Conservation (phyloP, 2,113 vertebrate species). For the Alexandromys fortis region DNA sequence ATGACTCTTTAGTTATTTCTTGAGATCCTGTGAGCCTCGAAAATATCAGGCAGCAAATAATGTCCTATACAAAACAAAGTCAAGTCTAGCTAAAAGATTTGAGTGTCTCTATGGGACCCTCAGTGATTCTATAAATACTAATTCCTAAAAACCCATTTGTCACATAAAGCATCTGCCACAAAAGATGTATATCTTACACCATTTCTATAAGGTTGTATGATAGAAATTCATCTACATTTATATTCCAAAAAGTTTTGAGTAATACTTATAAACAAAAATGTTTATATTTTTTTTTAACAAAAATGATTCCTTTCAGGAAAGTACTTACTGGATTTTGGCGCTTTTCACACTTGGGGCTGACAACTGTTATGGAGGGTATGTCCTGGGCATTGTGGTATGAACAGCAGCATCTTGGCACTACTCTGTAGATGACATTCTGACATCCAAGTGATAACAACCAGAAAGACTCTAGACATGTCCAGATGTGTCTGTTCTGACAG, state of each 20-base stretch:
- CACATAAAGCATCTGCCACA: neutral
- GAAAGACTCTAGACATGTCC: neutral
- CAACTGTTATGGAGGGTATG: neutral
- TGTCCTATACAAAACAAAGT: neutral
- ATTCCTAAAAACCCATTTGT: neutral
- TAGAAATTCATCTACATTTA: neutral
- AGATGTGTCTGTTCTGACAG: neutral
- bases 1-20: neutral
- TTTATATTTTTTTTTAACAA: neutral
- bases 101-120: neutral
- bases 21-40: neutral
- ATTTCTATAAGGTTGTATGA: neutral
- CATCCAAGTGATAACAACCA: neutral
- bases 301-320: neutral
- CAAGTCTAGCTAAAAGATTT: neutral
- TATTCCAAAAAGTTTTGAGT: neutral
- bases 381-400: accelerated
- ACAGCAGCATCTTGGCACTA: neutral
- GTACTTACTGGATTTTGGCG: neutral
- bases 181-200: neutral
- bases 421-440: neutral
- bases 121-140: neutral
- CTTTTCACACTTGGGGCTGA: neutral
- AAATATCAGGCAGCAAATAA: neutral
- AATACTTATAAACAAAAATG: neutral